A percentile compares a stretch with the other conserved stretches of the same genome.
Evolutionary conservation across 2,888 invertebrate species (phyloP).

Genomic region (Drepana falcataria): DNA sequence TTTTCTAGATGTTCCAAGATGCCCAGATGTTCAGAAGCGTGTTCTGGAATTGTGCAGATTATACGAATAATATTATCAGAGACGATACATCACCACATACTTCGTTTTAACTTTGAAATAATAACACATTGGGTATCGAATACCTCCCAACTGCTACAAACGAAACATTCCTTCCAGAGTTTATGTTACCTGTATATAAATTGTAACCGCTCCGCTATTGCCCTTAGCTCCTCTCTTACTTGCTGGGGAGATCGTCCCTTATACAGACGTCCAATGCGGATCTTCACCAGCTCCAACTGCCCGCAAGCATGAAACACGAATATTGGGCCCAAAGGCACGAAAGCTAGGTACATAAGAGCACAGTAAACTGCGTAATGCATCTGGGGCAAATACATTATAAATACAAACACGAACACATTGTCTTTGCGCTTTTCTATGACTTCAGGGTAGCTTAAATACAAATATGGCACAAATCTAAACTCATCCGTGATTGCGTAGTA

Average conservation of each 20-base stretch:
- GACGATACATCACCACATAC: too few relatives aligned
- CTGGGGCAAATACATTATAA: slow-evolving; percentile 7
- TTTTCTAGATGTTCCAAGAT: too few relatives aligned
- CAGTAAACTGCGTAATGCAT: slow-evolving; percentile 19
- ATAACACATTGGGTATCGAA: too few relatives aligned
- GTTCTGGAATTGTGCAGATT: too few relatives aligned
- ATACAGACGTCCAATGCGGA: neutral
- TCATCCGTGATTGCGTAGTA: slow-evolving; percentile 23
- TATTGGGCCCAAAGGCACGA: slow-evolving; percentile 26
- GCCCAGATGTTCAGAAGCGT: too few relatives aligned
- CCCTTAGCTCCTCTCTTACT: neutral
- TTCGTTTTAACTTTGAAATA: too few relatives aligned
- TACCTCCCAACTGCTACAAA: too few relatives aligned
- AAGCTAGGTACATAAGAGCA: slow-evolving; percentile 26
- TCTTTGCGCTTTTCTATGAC: slow-evolving; percentile 27
- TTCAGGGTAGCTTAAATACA: slow-evolving; percentile 29
- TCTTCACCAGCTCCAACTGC: neutral
- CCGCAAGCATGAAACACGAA: neutral
- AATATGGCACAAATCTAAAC: slow-evolving; percentile 22
- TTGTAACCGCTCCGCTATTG: too few relatives aligned
- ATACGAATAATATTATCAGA: too few relatives aligned
- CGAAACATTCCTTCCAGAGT: too few relatives aligned
- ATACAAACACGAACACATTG: slow-evolving; percentile 15
- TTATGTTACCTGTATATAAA: neutral
- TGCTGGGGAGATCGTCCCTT: too few relatives aligned